Evolutionary conservation across 2,113 vertebrate species (phyloP), one percentile per base, ranked within the genome.

Genomic region (Seriola aureovittata): DNA sequence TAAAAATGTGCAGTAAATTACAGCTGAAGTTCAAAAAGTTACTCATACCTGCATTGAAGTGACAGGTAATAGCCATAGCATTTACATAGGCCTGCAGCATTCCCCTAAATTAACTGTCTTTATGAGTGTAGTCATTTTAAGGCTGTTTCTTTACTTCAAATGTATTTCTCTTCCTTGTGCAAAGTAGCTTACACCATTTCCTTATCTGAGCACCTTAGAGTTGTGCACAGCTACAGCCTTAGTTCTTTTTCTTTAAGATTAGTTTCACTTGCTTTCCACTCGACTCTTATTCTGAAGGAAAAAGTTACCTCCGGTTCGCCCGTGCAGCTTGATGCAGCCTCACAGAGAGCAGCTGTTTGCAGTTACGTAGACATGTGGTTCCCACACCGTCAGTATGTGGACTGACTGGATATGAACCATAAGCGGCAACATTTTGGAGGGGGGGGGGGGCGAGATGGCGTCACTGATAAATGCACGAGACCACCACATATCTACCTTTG

Each of bases 361-460:
- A 95, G 91, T 96, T 95, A 95, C 94, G 94, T 91, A 84, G 91
- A 95, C 96, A 97, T 96, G 96, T 97, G 96, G 92, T 89, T 94
- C 93, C 91, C 91, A 88, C 84, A 86, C 90, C 91, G 94, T 93
- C 94, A 92, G 91, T 83, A 62, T 86, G 57, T 59, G 70, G 62
- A 58, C 60, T 54, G 66, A 75, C 60, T 75, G 79, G 67, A 76
- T 50, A 4, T 32, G 55, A 76, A 79, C 78, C 25, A 58, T 66
- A 80, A 85, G 69, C 59, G 66, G 55, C 73, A 83, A 57, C 57
- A 70, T 86, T 50, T 77, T 13, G 67, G 21, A 29, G 13, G 3
- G 12, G 19, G 36, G 19, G 36, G 23, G 34, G 4, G 10, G 40
- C 3, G 75, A 57, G 40, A 64, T 76, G 54, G 65, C 23, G 77